Evolutionary conservation across 2,797 vertebrate species (phyloP).

Genomic region (Sebastiscus tertius): DNA sequence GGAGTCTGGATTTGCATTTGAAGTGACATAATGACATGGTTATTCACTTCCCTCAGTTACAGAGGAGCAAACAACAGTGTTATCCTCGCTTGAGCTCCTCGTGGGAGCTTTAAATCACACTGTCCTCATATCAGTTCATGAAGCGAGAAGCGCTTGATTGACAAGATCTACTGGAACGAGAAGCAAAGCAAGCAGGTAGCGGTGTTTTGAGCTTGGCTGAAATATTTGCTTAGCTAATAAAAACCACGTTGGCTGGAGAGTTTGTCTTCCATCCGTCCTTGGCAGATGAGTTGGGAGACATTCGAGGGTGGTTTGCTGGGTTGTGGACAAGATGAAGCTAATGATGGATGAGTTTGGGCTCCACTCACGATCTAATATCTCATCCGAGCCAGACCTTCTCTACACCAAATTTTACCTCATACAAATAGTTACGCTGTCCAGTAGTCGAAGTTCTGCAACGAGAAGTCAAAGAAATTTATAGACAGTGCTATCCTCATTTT

Average conservation of each 20-base stretch:
- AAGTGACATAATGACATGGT: conserved; percentile 20
- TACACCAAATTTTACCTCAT: conserved; percentile 56
- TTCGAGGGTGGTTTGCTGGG: conserved; percentile 64
- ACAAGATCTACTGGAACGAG: conserved; percentile 25
- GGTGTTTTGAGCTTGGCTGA: conserved; percentile 42
- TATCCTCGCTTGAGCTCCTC: not conserved
- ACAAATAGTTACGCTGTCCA: conserved; percentile 57
- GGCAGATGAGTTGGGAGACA: conserved; percentile 67
- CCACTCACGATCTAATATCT: conserved; percentile 58
- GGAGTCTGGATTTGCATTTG: conserved; percentile 62
- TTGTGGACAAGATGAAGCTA: conserved; percentile 62
- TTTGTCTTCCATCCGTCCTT: conserved; percentile 52
- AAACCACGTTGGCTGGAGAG: conserved; percentile 73
- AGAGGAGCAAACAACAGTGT: not conserved
- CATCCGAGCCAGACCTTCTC: conserved; percentile 59
- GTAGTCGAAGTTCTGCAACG: conserved; percentile 33
- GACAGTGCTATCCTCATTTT: conserved; percentile 46
- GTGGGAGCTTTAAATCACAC: conserved; percentile 16
- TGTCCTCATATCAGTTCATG: conserved; percentile 1
- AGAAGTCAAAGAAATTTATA: conserved; percentile 58
- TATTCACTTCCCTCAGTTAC: not conserved
- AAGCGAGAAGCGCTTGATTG: conserved; percentile 39
- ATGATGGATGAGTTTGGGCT: conserved; percentile 78
- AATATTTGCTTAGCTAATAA: conserved; percentile 70
- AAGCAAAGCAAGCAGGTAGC: conserved; percentile 34